These are phyloP conservation scores for Vombatus ursinus DNA, from an alignment of 2,113 vertebrate species.

Conservation along the genomic window DNA sequence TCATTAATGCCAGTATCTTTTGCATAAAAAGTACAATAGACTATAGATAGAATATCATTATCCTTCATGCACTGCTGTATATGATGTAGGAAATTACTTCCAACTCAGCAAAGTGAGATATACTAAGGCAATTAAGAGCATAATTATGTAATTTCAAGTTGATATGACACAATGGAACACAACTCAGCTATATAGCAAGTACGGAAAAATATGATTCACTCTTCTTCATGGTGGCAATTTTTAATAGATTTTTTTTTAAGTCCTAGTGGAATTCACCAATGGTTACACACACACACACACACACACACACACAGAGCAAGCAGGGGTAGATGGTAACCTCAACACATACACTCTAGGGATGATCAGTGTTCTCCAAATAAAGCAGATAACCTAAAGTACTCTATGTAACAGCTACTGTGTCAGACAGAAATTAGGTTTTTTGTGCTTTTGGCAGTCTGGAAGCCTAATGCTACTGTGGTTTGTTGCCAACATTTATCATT, in stretches of 20 bases:
- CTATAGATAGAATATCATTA: neutral
- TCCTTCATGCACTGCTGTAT: constrained; percentile 2
- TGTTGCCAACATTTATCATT: neutral
- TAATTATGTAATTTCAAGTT: constrained; percentile 15
- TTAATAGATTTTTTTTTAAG: neutral
- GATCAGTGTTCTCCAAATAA: neutral
- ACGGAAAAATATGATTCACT: neutral
- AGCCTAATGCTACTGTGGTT: neutral
- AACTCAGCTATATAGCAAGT: neutral
- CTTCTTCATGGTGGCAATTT: neutral
- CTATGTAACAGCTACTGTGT: neutral
- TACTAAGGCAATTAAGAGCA: constrained; percentile 16
- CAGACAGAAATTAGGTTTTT: neutral
- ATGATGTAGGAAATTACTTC: constrained; percentile 24
- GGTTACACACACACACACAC: neutral
- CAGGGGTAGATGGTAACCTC: neutral
- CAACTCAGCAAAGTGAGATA: neutral
- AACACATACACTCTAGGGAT: neutral
- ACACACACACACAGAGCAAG: no score
- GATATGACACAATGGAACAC: neutral
- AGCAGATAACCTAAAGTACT: neutral
- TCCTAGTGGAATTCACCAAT: neutral
- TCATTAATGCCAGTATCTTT: neutral
- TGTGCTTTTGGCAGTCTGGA: neutral
- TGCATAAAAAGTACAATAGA: neutral